Evolutionary conservation across 2,888 invertebrate genomes (phyloP).

Genomic region (Metellina segmentata): DNA sequence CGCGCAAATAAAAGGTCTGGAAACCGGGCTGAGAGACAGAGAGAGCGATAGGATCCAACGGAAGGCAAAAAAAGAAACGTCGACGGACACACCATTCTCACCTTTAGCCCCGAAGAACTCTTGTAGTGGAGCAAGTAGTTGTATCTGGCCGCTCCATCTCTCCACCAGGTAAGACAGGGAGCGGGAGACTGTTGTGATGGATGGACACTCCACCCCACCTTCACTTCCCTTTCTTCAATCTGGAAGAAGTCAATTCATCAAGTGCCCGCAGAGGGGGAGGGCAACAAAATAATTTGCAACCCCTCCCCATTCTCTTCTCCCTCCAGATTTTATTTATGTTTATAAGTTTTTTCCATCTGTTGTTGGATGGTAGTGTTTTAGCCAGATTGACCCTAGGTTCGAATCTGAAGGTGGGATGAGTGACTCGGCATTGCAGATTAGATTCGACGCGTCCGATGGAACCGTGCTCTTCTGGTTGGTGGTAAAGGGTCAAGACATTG

Average conservation of each 20-base stretch:
- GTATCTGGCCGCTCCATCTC: constrained; percentile 10
- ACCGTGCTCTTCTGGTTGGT: too few relatives aligned
- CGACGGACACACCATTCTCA: too few relatives aligned
- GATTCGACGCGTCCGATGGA: too few relatives aligned
- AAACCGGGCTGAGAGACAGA: too few relatives aligned
- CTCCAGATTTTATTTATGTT: background rate
- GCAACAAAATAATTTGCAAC: constrained; percentile 71
- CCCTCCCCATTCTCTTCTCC: background rate
- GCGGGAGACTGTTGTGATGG: constrained; percentile 48
- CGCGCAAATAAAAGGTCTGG: too few relatives aligned
- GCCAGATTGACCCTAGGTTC: background rate
- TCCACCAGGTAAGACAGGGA: constrained; percentile 65
- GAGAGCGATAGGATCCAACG: too few relatives aligned
- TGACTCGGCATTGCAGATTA: too few relatives aligned
- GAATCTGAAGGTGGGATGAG: too few relatives aligned
- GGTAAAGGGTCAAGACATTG: too few relatives aligned
- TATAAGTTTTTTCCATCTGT: constrained; percentile 4
- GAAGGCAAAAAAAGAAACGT: too few relatives aligned
- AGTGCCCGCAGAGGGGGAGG: constrained; percentile 36
- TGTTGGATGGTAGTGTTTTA: background rate
- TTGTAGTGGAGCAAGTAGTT: too few relatives aligned
- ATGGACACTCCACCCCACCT: constrained; percentile 35
- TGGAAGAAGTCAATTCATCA: constrained; percentile 66
- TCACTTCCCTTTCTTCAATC: constrained; percentile 43
- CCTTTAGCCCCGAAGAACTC: too few relatives aligned